phyloP scores from a whole-genome alignment of 2,797 vertebrate species.

The Zalophus californianus region DNA sequence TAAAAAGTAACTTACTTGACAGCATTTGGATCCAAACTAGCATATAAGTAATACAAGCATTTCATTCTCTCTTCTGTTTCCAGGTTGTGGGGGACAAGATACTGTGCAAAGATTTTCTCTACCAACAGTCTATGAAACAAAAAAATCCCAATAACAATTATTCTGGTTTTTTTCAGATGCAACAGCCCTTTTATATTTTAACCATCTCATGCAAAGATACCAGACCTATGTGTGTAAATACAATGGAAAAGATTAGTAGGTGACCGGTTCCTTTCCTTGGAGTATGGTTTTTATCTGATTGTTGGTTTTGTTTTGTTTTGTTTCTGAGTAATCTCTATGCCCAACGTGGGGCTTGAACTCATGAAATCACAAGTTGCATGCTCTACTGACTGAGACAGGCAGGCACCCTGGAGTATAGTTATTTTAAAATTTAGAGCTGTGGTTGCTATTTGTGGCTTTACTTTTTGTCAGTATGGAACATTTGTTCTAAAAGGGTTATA shows the following conservation, averaged over 20 bases:
- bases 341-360: neutral
- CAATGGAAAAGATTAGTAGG: constrained; percentile 14
- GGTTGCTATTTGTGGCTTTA: neutral
- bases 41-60: constrained; percentile 99
- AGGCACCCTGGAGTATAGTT: neutral
- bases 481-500: neutral
- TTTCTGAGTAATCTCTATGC: neutral
- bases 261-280: neutral
- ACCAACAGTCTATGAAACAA: constrained; percentile 93
- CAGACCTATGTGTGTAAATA: neutral
- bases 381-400: neutral
- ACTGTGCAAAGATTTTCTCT: constrained; percentile 99
- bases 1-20: constrained; percentile 93
- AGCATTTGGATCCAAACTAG: constrained; percentile 98
- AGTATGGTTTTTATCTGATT: neutral
- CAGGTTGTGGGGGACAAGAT: constrained; percentile 98
- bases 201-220: neutral
- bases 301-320: neutral
- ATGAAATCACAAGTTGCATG: neutral
- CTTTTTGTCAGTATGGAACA: neutral
- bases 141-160: constrained; percentile 20
- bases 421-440: neutral
- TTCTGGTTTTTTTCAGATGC: neutral
- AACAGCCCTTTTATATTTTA: constrained; percentile 4
- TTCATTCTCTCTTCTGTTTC: constrained; percentile 99